Base-by-base conservation (phyloP, 1,140 invertebrate species). In the Drosophila pectinifera region DNA sequence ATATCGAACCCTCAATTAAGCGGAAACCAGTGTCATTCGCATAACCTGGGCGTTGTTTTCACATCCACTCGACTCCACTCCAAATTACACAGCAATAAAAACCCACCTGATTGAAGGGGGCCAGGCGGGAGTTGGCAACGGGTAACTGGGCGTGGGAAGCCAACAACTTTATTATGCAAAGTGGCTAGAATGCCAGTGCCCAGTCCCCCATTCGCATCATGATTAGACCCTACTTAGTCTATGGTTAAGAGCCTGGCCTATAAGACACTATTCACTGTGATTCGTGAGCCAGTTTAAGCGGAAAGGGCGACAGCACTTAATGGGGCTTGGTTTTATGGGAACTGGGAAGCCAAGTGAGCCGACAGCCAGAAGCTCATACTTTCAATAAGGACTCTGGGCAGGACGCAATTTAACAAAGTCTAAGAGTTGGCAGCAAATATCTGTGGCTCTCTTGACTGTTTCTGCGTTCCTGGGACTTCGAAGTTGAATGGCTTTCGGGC, bases 111-210 rank as follows among this genome's bases (percentile, higher is more conserved):
- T 78, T 51, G 45, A 48, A 53, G 28, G 42, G 36, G 53, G 51
- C 13, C 46, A 20, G n/a, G 34, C 31, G 49, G 18, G 28, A 28
- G 28, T 8, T 28, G 5, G 24, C 26, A 53, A 31, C 14, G 10
- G 38, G 31, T 34, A 56, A 53, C 46, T 74, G 80, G 80, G 76
- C 80, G 80, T 84, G 80, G 80, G 80, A 84, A 68, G 16, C 7
- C 13, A 76, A 84, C 80, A 84, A 84, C 80, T 84, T 84, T 64
- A 85, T 84, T 84, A 84, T 84, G 81, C 80, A 84, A 80, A 83
- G 59, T 80, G 67, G 41, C 64, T 64, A 70, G 64, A 70, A 69
- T 69, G 46, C 65, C 64, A 31, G 59, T 42, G 56, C 55, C 34
- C 16, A 26, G 22, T 20, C 28, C 43, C 39, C 59, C 28, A 26